Percentiles rank a stretch among this genome's conserved stretches.
Evolutionary conservation across 2,113 vertebrate genomes (phyloP).

Genomic region (Pampusana beccarii): DNA sequence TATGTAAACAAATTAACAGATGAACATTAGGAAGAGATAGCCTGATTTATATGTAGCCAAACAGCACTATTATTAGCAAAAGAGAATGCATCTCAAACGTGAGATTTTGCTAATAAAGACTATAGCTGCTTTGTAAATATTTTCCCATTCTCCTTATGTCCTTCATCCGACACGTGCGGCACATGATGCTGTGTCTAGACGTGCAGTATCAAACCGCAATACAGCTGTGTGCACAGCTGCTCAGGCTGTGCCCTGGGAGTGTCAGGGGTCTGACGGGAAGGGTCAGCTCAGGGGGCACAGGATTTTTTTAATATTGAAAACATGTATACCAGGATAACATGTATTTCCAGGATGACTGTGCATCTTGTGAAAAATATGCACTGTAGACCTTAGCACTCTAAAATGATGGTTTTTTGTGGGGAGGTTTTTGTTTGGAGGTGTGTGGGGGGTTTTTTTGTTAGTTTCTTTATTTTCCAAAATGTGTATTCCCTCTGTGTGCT

Average conservation of each 20-base stretch:
- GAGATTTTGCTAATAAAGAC: neutral
- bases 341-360: neutral
- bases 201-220: neutral
- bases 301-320: neutral
- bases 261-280: neutral
- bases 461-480: neutral
- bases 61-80: neutral
- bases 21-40: neutral
- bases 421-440: too few species aligned
- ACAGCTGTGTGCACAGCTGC: neutral
- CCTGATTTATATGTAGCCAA: neutral
- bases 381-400: neutral
- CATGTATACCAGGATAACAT: neutral
- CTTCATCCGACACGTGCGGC: neutral
- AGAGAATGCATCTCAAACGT: neutral
- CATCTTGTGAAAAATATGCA: neutral
- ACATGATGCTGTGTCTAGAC: neutral
- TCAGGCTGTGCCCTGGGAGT: neutral
- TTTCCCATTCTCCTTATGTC: neutral
- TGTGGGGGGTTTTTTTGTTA: neutral
- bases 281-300: neutral
- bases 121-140: neutral
- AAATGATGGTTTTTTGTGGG: neutral
- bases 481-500: rapidly evolving
- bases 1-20: neutral